Conservation (phyloP, 2,797 vertebrate genomes). For the Harpagifer antarcticus region DNA sequence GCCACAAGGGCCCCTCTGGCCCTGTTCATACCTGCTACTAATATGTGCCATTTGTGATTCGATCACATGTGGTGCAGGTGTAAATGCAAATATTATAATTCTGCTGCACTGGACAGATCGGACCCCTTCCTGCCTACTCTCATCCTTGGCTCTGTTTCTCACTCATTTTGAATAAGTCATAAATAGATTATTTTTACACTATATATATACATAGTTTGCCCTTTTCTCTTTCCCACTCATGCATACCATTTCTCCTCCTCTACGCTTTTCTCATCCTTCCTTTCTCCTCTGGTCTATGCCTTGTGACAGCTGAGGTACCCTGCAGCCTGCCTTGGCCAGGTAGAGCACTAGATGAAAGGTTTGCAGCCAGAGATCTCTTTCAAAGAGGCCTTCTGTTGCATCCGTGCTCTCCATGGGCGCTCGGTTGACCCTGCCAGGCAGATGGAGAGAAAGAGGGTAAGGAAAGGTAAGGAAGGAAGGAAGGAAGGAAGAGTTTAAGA, state of each 20-base stretch:
- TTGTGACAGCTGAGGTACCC: constrained; percentile 62
- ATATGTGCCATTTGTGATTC: too few relatives aligned
- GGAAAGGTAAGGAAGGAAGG: constrained; percentile 3
- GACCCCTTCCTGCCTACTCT: too few relatives aligned
- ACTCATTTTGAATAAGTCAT: constrained; percentile 42
- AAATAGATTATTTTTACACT: constrained; percentile 50
- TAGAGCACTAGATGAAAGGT: constrained; percentile 73
- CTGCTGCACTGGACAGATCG: too few relatives aligned
- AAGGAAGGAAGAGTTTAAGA: constrained; percentile 1
- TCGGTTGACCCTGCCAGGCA: constrained; percentile 56
- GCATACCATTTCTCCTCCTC: constrained; percentile 42
- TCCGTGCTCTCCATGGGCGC: constrained; percentile 59
- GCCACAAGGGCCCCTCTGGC: constrained; percentile 39
- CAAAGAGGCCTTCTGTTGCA: constrained; percentile 71
- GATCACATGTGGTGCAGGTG: too few relatives aligned
- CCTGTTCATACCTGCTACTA: too few relatives aligned
- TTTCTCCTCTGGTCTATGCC: constrained; percentile 37
- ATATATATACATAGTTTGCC: not conserved
- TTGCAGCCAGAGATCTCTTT: constrained; percentile 58
- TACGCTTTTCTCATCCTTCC: constrained; percentile 30
- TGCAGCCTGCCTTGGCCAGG: constrained; percentile 65
- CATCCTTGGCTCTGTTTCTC: constrained; percentile 20
- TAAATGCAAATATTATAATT: too few relatives aligned
- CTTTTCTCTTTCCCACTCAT: constrained; percentile 16
- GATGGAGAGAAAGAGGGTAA: constrained; percentile 47